A percentile compares a stretch with the other conserved stretches of the same genome.
Evolutionary conservation across 2,888 invertebrate genomes (phyloP).

Genomic region (Melanargia galathea): DNA sequence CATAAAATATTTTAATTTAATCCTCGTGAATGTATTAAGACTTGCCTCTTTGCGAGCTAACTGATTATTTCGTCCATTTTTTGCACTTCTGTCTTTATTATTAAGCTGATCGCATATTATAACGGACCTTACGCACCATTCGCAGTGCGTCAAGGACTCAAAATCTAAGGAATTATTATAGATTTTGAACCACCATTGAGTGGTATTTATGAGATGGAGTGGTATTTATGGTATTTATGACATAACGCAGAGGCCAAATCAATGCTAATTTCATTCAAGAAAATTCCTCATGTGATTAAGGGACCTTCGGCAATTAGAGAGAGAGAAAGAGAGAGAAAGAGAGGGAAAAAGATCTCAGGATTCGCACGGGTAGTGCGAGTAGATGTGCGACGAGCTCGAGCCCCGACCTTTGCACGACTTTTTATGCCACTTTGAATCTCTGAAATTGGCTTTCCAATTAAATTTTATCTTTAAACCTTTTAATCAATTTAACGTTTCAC

Average conservation of each 20-base stretch:
- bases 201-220: too few species aligned
- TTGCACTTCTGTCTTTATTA: conserved; percentile 12
- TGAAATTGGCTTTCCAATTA: conserved; percentile 26
- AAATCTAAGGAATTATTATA: too few species aligned
- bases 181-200: too few species aligned
- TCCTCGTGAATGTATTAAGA: conserved; percentile 53
- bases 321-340: too few species aligned
- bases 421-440: conserved; percentile 21
- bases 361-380: neutral
- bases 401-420: conserved; percentile 13
- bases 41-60: conserved; percentile 44
- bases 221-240: too few species aligned
- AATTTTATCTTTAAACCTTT: conserved; percentile 20
- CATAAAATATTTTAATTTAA: conserved; percentile 63
- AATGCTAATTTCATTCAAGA: too few species aligned
- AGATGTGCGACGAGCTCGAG: neutral
- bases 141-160: neutral
- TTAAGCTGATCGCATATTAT: neutral
- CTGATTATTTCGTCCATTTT: conserved; percentile 42
- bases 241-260: too few species aligned
- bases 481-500: conserved; percentile 19
- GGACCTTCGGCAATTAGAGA: too few species aligned
- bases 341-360: neutral
- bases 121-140: neutral
- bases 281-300: too few species aligned